Evolutionary conservation across 2,797 vertebrate genomes (phyloP), one percentile per base, ranked within the genome.

Genomic region (Lepus townsendii): DNA sequence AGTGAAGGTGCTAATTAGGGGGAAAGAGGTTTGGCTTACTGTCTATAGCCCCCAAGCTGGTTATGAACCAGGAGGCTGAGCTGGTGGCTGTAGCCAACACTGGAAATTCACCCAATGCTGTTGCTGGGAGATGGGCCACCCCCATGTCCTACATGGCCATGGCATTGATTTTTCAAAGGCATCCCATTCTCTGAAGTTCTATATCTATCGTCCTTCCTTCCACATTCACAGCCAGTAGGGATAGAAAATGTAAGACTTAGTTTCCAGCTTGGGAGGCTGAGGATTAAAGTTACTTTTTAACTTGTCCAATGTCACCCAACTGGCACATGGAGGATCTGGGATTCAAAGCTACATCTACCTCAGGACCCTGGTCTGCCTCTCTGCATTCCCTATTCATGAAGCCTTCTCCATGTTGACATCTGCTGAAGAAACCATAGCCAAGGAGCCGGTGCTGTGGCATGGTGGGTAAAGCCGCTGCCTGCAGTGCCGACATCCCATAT

Each of bases 51-150:
- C 65, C 57, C 1, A 27, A 26, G 30, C 78, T 90, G 83, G 47
- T 62, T 24, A 24, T 27, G 71, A 72, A 68, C 20, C 20, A 38
- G 12, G 47, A 62, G 65, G 65, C 80, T 38, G 71, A 75, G 71
- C 60, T 26, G 20, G 7, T 5, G 20, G 24, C 32, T 6, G 7
- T 19, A 72, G 30, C 57, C 52, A 22, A 52, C 65, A 12, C 62
- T 73, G 75, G 79, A 82, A 47, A 82, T 11, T n/a, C 27, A 50
- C 13, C 24, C 35, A 12, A 22, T 4, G 24, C 62, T 57, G 42
- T 26, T 27, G 11, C 0, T 0, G 0, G 20, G 42, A 57, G 35
- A 42, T 9, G 30, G 12, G 30, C 47, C 12, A 14, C 26, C 62
- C 50, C 20, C 3, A 12, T 1, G 14, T 35, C 19, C 17, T 69